Evolutionary conservation across 2,888 invertebrate genomes (phyloP), one percentile per base, ranked within the genome.

Genomic region (Pterostichus madidus): DNA sequence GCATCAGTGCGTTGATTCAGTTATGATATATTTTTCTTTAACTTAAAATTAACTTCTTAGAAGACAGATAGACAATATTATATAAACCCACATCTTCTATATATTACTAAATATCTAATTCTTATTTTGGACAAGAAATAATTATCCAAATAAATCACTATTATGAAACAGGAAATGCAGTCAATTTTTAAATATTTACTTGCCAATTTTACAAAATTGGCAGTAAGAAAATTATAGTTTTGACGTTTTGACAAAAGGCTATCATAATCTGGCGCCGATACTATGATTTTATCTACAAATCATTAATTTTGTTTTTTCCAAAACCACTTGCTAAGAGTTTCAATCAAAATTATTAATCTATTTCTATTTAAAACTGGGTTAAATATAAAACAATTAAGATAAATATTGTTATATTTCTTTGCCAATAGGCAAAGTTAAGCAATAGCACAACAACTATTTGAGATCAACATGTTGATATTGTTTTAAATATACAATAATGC

Each of bases 361-460:
- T 6, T 49, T 49, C 49, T 49, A 32, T 61, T 61, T 61, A 5
- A 32, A 61, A 32, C 32, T 61, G 32, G 11, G 32, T 32, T 61
- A 61, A 32, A 61, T n/a, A 61, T 61, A 61, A 32, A 61, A 10
- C n/a, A 61, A 61, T 61, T 61, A 61, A 61, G 61, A 61, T 61
- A 61, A 61, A 61, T 61, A 61, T 61, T 61, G 49, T 49, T 49
- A 32, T 31, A 8, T 56, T 61, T 11, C n/a, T 5, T 5, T 61
- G 61, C 61, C 61, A 61, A 61, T 61, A 61, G 8, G 31, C 61
- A 61, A 61, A 61, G 49, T 49, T 49, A 13, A 13, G 49, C 13
- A 49, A 49, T 49, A 10, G 10, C 4, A 49, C 39, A 49, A 61
- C 35, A 61, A 61, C 61, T 31, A 32, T 61, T 24, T 32, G 31